phyloP scores from a whole-genome alignment of 2,888 invertebrate species.

The Meteorus cinctellus region DNA sequence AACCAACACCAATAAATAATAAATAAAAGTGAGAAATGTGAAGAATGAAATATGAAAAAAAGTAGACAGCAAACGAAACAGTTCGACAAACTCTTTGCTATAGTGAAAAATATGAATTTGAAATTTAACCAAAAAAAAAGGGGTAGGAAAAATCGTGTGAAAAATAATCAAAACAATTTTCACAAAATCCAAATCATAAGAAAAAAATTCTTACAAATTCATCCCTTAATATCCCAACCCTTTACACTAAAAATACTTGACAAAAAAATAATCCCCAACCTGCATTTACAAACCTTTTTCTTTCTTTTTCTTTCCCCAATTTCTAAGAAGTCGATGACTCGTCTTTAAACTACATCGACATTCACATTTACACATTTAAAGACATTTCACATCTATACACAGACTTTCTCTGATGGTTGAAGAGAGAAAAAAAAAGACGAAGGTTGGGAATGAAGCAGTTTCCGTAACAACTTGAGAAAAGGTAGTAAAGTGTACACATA shows the following conservation, averaged over 20 bases:
- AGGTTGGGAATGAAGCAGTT: constrained; percentile 6
- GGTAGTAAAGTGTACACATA: constrained; percentile 1
- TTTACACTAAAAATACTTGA: neutral
- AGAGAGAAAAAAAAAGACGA: neutral
- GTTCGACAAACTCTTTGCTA: too few species aligned
- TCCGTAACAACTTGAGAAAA: constrained; percentile 21
- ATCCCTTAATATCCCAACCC: too few species aligned
- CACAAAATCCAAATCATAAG: too few species aligned
- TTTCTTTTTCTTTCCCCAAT: neutral
- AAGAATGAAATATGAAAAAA: too few species aligned
- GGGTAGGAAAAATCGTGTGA: too few species aligned
- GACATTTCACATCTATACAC: neutral
- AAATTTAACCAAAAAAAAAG: too few species aligned
- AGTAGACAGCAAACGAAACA: too few species aligned
- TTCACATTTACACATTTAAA: neutral
- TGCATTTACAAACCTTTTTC: neutral
- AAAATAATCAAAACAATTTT: too few species aligned
- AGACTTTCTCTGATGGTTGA: neutral
- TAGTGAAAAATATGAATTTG: too few species aligned
- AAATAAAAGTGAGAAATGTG: constrained; percentile 18
- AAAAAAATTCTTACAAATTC: too few species aligned
- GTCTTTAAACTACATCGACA: neutral
- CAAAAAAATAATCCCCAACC: neutral
- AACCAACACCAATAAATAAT: neutral
- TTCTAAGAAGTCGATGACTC: constrained; percentile 14